Percentiles rank a stretch among this genome's conserved stretches.
phyloP scores from a whole-genome alignment of 2,113 vertebrate genomes.

The Anarrhichthys ocellatus region DNA sequence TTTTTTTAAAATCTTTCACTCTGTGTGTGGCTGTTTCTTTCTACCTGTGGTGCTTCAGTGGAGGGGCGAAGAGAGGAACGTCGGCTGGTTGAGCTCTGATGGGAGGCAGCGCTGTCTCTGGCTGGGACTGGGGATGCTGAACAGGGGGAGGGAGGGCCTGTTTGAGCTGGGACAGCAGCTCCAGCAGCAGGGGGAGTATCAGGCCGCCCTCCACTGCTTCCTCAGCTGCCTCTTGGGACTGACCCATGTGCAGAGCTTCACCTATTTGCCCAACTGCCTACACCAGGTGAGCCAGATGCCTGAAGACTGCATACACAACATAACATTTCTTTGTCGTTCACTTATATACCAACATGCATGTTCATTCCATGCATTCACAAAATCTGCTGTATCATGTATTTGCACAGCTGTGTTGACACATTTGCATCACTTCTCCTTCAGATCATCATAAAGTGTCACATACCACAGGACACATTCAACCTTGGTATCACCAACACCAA shows the following conservation, averaged over 20 bases:
- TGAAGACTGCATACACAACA: conserved; percentile 11
- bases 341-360: conserved; percentile 1
- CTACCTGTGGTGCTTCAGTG: conserved; percentile 62
- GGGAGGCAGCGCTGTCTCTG: conserved; percentile 74
- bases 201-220: conserved; percentile 86
- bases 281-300: conserved; percentile 83
- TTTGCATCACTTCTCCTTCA: conserved; percentile 24
- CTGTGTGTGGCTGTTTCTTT: conserved; percentile 41
- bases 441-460: conserved; percentile 19
- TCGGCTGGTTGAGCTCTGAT: conserved; percentile 73
- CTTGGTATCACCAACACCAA: conserved; percentile 53
- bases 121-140: conserved; percentile 84
- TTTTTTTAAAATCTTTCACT: conserved; percentile 11
- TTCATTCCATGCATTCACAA: conserved; percentile 2
- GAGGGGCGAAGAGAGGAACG: conserved; percentile 45
- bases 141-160: conserved; percentile 84
- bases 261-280: conserved; percentile 85
- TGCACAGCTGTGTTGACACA: conserved; percentile 26
- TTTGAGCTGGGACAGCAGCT: conserved; percentile 87
- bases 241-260: conserved; percentile 86
- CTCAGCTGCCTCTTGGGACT: conserved; percentile 86
- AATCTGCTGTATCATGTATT: conserved; percentile 20
- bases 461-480: conserved; percentile 45
- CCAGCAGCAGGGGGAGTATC: conserved; percentile 86
- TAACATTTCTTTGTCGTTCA: neutral